Conservation (phyloP, 2,113 vertebrate species). For the Alligator mississippiensis region DNA sequence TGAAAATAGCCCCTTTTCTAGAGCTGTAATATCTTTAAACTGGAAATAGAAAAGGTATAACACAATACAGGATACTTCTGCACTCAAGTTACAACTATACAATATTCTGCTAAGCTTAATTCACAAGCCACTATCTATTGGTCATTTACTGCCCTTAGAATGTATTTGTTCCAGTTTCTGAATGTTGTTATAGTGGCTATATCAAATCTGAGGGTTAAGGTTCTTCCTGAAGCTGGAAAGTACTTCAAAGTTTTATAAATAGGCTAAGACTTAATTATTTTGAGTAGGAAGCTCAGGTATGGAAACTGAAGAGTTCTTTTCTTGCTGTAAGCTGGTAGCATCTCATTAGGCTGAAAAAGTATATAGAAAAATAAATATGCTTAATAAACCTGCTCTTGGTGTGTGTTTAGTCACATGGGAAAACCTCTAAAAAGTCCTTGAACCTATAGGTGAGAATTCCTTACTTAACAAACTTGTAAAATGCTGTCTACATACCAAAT, state of each 20-base stretch:
- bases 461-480: not conserved
- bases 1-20: not conserved
- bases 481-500: not conserved
- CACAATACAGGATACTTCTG: not conserved
- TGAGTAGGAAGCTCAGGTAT: not conserved
- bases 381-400: not conserved
- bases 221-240: not conserved
- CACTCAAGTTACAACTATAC: not conserved
- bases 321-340: not conserved
- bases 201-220: not conserved
- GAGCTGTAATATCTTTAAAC: not conserved
- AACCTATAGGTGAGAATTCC: not conserved
- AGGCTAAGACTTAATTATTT: not conserved
- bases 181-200: not conserved
- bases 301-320: not conserved
- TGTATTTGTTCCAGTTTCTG: not conserved
- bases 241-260: not conserved
- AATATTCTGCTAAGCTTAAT: not conserved
- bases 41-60: not conserved
- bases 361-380: not conserved
- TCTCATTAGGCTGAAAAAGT: not conserved
- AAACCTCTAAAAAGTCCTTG: not conserved
- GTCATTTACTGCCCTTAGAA: not conserved
- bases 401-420: too few species aligned
- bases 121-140: not conserved